Evolutionary conservation across 2,113 vertebrate species (phyloP).

Genomic region (Xerus inauris): DNA sequence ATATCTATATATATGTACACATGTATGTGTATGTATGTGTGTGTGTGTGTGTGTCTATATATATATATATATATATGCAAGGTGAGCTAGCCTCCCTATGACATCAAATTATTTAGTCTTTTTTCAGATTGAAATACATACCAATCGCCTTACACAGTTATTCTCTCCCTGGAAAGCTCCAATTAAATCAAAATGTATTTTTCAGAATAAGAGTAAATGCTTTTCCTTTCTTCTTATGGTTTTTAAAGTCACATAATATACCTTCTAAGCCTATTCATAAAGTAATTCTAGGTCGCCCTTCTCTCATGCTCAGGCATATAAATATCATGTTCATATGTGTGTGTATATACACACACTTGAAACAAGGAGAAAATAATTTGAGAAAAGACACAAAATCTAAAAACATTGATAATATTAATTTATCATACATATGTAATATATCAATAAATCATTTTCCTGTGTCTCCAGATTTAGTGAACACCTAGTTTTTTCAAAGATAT

Average conservation of each 20-base stretch:
- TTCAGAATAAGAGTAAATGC: conserved; percentile 28
- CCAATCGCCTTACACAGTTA: neutral
- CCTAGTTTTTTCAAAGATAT: conserved; percentile 2
- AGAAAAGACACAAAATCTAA: neutral
- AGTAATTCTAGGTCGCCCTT: neutral
- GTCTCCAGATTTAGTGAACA: neutral
- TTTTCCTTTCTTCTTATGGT: neutral
- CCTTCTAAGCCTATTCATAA: neutral
- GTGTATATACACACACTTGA: neutral
- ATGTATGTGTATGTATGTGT: neutral
- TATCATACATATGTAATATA: neutral
- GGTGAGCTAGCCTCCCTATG: neutral
- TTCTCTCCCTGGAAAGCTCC: conserved; percentile 24
- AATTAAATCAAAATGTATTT: conserved; percentile 60
- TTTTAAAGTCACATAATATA: conserved; percentile 34
- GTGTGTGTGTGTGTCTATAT: neutral
- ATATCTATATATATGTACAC: neutral
- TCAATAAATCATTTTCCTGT: neutral
- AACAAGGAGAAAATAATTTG: conserved; percentile 51
- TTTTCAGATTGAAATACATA: neutral
- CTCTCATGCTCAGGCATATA: neutral
- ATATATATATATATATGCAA: neutral
- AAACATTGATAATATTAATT: conserved; percentile 32
- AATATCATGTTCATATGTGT: conserved; percentile 32
- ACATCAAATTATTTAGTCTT: neutral